phyloP scores from a whole-genome alignment of 1,140 invertebrate species.

The Tenebrio molitor region DNA sequence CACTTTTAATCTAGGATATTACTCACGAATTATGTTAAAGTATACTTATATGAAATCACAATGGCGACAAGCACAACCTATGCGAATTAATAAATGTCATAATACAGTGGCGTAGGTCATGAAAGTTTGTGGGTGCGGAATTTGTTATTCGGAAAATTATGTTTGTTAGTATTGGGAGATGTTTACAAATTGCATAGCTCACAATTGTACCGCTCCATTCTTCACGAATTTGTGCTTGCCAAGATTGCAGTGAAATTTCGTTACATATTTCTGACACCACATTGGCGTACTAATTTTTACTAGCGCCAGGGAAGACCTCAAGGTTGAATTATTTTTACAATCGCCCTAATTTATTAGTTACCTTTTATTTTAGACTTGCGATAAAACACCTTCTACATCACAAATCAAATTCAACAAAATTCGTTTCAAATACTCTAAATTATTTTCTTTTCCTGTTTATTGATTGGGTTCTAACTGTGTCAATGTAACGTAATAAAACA shows the following conservation, averaged over 20 bases:
- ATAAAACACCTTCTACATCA: too few relatives aligned
- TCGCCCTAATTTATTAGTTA: conserved; percentile 7
- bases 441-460: too few relatives aligned
- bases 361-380: not conserved
- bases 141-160: not conserved
- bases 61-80: conserved; percentile 45
- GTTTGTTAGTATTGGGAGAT: conserved; percentile 1
- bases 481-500: too few relatives aligned
- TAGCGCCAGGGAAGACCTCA: not conserved
- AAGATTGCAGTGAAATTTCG: too few relatives aligned
- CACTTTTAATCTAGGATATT: not conserved
- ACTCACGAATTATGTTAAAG: conserved; percentile 23
- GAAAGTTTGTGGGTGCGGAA: conserved; percentile 5
- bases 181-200: not conserved
- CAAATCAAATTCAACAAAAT: too few relatives aligned
- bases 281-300: conserved; percentile 4
- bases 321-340: conserved; percentile 43
- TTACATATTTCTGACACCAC: too few relatives aligned
- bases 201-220: not conserved
- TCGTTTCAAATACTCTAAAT: too few relatives aligned
- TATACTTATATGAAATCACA: conserved; percentile 34
- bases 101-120: conserved; percentile 43
- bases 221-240: too few relatives aligned
- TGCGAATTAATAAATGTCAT: conserved; percentile 44
- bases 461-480: too few relatives aligned